These are phyloP conservation scores for Aphyosemion australe DNA, from an alignment of 2,113 vertebrate species.

Conservation along the genomic window DNA sequence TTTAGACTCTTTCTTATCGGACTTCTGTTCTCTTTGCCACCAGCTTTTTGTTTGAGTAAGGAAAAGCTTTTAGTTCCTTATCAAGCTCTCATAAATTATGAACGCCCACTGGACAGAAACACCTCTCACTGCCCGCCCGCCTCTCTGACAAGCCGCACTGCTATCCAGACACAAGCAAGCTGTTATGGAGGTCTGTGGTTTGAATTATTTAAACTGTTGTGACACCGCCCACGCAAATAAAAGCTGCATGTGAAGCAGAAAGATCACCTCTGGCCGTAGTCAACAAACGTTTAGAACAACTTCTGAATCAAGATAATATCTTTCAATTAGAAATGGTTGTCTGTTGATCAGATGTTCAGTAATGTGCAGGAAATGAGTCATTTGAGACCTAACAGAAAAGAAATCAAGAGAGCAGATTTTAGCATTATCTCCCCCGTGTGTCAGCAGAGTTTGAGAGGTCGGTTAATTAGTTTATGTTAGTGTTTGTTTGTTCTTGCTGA, in stretches of 20 bases:
- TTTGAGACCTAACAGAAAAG: no score
- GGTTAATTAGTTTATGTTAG: no score
- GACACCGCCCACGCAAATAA: conserved; percentile 21
- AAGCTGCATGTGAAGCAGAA: conserved; percentile 19
- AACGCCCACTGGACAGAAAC: conserved; percentile 50
- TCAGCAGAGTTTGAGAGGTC: no score
- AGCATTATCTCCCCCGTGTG: no score
- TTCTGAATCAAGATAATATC: not conserved
- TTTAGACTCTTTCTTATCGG: conserved; percentile 34
- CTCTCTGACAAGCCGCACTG: conserved; percentile 21
- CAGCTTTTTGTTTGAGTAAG: conserved; percentile 57
- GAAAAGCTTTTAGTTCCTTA: conserved; percentile 68
- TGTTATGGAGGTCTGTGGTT: conserved; percentile 30
- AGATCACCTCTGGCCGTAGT: conserved; percentile 24
- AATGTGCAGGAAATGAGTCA: no score
- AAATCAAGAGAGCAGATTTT: no score
- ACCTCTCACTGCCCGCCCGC: conserved; percentile 47
- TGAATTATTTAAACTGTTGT: conserved; percentile 60
- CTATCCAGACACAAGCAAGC: conserved; percentile 45
- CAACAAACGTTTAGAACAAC: not conserved
- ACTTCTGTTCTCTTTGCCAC: conserved; percentile 31
- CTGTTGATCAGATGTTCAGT: not conserved
- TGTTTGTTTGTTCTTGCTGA: no score
- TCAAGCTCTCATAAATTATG: conserved; percentile 72
- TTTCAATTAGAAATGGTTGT: not conserved